Base-by-base conservation (phyloP, 2,113 vertebrate genomes). In the Ophthalmotilapia sp. region DNA sequence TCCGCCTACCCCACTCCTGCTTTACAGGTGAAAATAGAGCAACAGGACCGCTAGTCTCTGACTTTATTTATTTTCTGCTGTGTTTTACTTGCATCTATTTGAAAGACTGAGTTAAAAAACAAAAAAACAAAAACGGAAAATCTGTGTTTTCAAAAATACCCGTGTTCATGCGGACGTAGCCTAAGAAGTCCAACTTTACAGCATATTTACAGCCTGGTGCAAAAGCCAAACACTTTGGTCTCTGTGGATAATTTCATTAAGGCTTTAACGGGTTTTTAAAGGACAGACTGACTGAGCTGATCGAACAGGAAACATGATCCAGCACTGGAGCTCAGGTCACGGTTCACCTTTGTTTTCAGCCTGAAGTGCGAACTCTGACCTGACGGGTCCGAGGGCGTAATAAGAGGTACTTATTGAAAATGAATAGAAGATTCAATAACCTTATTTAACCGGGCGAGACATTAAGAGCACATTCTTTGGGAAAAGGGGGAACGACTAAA, bases 381-480 rank as follows among this genome's bases (percentile, higher is more conserved):
- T n/a, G 58, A 36, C 1, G 3, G 58, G 31, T 36, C 31, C 2
- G 2, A 36, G 58, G 15, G 58, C 9, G 4, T 19, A 62, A 12
- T 17, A 17, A 1, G 26, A 17, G 26, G 14, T 2, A 58, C 14
- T 4, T 31, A 0, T 31, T 58, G 56, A 58, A 2, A 58, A 58
- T 17, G 7, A 31, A 58, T 58, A 58, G 26, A 58, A 56, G 9
- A 9, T 31, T 58, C 14, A 58, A 3, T 0, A 58, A 58, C 1
- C 0, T 15, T 58, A 58, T 58, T 56, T 14, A 7, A 55, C 53
- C 0, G 12, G 62, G 11, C 3, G n/a, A 21, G 33, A 38, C 33
- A 0, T 40, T 40, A 0, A 1, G 36, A 68, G 62, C 6, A 68
- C 19, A 1, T 40, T 6, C 62, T 68, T 40, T 68, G 17, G 4